Percentiles rank a stretch among this genome's conserved stretches.
phyloP scores from a whole-genome alignment of 1,140 invertebrate species.

The Sinella curviseta region DNA sequence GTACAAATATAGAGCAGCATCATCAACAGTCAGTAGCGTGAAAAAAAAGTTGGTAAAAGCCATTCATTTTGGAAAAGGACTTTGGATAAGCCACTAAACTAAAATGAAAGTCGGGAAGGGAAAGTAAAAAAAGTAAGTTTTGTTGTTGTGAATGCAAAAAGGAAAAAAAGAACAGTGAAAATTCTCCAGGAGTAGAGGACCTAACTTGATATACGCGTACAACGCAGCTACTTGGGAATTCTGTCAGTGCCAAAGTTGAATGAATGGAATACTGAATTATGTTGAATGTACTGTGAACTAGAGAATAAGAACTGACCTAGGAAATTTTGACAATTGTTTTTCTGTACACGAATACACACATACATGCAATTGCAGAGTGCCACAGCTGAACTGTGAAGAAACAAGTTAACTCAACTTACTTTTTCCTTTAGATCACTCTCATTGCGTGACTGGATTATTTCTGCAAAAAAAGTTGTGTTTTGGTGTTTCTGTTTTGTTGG shows the following conservation, averaged over 20 bases:
- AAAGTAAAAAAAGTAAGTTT: constrained; percentile 11
- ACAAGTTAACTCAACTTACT: no score
- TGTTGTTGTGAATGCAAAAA: constrained; percentile 13
- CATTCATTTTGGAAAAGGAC: background rate
- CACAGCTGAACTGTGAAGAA: no score
- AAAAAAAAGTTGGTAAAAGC: background rate
- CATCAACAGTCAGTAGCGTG: no score
- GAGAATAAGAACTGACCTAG: background rate
- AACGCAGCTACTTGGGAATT: constrained; percentile 20
- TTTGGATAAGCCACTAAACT: background rate
- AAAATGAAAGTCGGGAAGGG: background rate
- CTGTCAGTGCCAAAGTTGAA: constrained; percentile 7
- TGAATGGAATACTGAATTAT: constrained; percentile 8
- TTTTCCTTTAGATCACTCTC: no score
- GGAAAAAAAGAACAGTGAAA: background rate
- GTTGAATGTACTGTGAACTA: background rate
- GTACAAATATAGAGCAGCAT: background rate
- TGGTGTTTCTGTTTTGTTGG: no score
- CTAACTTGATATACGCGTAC: no score
- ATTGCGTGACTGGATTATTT: no score
- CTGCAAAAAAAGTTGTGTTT: no score
- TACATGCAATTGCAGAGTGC: no score
- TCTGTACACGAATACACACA: no score
- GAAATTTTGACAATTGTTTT: constrained; percentile 2
- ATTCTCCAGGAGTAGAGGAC: constrained; percentile 4